Evolutionary conservation across 1,140 invertebrate genomes (phyloP).

Genomic region (Scaptomyza pallida): DNA sequence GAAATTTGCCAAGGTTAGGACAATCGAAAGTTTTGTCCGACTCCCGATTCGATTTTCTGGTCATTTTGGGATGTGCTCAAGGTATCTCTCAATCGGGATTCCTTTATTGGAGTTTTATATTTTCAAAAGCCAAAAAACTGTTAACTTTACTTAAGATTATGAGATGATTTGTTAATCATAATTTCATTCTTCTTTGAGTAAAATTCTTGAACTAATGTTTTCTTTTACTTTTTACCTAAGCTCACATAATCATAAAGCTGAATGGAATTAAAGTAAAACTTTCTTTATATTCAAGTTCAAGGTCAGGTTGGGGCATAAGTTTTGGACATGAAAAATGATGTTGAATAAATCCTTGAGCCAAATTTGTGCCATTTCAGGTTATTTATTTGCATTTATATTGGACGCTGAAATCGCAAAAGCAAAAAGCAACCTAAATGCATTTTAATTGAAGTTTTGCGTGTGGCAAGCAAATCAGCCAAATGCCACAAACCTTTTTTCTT

Average conservation of each 20-base stretch:
- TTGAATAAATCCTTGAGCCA: slow-evolving; percentile 4
- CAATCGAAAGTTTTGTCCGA: too few relatives aligned
- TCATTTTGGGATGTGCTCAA: too few relatives aligned
- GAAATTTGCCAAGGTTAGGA: too few relatives aligned
- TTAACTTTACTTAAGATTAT: too few relatives aligned
- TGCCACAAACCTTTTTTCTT: neutral
- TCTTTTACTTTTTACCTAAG: too few relatives aligned
- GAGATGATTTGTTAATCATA: too few relatives aligned
- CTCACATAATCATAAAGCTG: neutral
- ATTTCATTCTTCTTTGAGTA: too few relatives aligned
- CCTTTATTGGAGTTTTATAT: too few relatives aligned
- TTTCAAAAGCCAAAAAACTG: too few relatives aligned
- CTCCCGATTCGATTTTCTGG: too few relatives aligned
- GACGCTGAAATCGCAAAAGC: slow-evolving; percentile 14
- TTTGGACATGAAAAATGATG: slow-evolving; percentile 10
- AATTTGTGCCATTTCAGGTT: slow-evolving; percentile 7
- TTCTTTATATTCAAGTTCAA: slow-evolving; percentile 21
- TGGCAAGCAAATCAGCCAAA: slow-evolving; percentile 48
- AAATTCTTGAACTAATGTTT: too few relatives aligned
- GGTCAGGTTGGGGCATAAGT: neutral
- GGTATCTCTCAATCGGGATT: too few relatives aligned
- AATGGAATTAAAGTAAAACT: neutral
- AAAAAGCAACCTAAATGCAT: slow-evolving; percentile 48
- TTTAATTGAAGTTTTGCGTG: slow-evolving; percentile 70
- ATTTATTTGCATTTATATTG: slow-evolving; percentile 41